Percentiles rank a stretch among this genome's conserved stretches.
Evolutionary conservation across 2,888 invertebrate species (phyloP).

Genomic region (Tetanocera ferruginea): DNA sequence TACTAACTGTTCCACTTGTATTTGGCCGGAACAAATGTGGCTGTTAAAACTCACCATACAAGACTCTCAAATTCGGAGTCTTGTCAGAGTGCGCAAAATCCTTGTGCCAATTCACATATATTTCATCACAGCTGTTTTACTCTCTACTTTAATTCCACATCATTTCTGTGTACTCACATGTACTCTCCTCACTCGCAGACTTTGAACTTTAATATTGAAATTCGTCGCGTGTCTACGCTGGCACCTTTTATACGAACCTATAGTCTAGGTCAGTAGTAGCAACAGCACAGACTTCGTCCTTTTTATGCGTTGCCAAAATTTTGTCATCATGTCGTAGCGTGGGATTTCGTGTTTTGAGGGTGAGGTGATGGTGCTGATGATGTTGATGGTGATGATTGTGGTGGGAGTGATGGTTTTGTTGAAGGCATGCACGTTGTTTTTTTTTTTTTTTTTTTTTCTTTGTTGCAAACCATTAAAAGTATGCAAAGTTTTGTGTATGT

Average conservation of each 20-base stretch:
- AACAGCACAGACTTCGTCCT: background rate
- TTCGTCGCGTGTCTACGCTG: background rate
- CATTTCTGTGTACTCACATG: background rate
- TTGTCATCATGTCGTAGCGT: background rate
- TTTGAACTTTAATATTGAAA: background rate
- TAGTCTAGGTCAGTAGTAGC: slow-evolving; percentile 65
- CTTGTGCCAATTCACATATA: background rate
- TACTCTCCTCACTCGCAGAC: background rate
- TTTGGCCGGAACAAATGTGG: background rate
- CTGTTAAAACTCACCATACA: slow-evolving; percentile 47
- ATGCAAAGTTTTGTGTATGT: slow-evolving; percentile 13
- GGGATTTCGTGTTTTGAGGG: background rate
- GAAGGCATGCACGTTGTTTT: background rate
- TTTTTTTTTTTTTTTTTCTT: background rate
- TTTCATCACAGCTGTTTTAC: background rate
- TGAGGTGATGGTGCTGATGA: background rate
- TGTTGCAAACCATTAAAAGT: slow-evolving; percentile 5
- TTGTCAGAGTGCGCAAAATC: slow-evolving; percentile 31
- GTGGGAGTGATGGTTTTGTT: background rate
- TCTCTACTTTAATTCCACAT: background rate
- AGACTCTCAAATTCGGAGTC: slow-evolving; percentile 46
- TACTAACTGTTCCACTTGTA: slow-evolving; percentile 1
- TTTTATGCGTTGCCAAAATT: background rate
- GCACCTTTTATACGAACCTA: slow-evolving; percentile 47
- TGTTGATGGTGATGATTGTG: background rate